Percentiles rank a stretch among this genome's conserved stretches.
phyloP scores from a whole-genome alignment of 1,140 invertebrate species.

The Drosophila dunni region DNA sequence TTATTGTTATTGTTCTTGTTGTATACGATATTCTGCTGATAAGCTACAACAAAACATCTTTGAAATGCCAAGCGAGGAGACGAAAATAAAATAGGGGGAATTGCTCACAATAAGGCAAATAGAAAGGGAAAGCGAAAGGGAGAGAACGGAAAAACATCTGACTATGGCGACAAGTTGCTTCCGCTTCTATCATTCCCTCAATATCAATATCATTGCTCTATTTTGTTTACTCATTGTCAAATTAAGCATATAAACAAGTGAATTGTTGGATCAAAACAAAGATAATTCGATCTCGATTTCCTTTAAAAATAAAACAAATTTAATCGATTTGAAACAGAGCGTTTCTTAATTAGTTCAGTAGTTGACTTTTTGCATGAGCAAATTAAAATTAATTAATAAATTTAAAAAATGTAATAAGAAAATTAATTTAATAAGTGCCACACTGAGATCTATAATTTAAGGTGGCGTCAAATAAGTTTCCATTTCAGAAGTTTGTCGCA shows the following conservation, averaged over 20 bases:
- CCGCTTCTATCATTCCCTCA: neutral
- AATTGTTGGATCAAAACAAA: neutral
- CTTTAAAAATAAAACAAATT: no score
- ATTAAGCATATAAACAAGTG: neutral
- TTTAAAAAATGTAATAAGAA: no score
- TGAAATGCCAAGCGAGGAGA: slow-evolving; percentile 7
- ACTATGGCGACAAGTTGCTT: slow-evolving; percentile 1
- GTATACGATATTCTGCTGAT: slow-evolving; percentile 8
- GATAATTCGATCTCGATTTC: no score
- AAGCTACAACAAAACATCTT: slow-evolving; percentile 28
- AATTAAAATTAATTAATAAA: no score
- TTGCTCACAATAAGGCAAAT: no score
- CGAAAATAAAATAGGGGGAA: neutral
- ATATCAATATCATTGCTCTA: no score
- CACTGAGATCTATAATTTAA: neutral
- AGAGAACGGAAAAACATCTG: slow-evolving; percentile 26
- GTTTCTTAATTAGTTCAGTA: no score
- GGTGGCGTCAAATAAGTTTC: neutral
- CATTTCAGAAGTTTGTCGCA: neutral
- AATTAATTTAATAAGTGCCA: no score
- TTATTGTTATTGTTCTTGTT: neutral
- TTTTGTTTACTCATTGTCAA: no score
- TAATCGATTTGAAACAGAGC: no score
- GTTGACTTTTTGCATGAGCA: no score
- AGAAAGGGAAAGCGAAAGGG: neutral